Conservation (phyloP, 2,797 vertebrate species). For the Cossypha niveicapilla region DNA sequence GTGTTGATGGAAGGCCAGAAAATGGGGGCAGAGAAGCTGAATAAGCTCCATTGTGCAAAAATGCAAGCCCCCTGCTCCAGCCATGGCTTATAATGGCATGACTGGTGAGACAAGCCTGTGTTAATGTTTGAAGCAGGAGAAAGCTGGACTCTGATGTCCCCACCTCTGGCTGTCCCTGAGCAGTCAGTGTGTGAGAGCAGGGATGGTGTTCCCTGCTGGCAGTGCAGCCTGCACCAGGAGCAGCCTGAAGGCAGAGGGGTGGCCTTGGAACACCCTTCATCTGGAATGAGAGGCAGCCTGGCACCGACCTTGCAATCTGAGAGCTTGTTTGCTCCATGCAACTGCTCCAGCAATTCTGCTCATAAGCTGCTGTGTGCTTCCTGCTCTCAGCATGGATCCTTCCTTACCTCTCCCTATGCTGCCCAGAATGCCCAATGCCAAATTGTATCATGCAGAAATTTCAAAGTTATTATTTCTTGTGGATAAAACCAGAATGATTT, state of each 20-base stretch:
- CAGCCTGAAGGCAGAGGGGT: neutral
- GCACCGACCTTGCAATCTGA: neutral
- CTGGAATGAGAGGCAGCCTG: neutral
- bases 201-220: neutral
- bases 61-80: rapidly evolving
- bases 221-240: neutral
- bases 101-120: neutral
- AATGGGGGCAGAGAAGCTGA: neutral
- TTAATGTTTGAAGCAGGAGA: neutral
- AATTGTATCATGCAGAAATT: neutral
- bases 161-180: rapidly evolving
- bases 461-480: neutral
- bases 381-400: neutral
- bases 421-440: neutral
- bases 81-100: neutral
- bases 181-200: neutral
- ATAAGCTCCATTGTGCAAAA: neutral
- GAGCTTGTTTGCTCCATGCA: neutral
- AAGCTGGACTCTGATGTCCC: neutral
- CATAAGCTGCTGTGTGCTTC: neutral
- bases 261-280: neutral
- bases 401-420: neutral
- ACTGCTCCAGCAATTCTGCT: neutral
- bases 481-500: neutral
- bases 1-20: neutral